phyloP scores from a whole-genome alignment of 2,113 vertebrate species.

The Albula goreensis region DNA sequence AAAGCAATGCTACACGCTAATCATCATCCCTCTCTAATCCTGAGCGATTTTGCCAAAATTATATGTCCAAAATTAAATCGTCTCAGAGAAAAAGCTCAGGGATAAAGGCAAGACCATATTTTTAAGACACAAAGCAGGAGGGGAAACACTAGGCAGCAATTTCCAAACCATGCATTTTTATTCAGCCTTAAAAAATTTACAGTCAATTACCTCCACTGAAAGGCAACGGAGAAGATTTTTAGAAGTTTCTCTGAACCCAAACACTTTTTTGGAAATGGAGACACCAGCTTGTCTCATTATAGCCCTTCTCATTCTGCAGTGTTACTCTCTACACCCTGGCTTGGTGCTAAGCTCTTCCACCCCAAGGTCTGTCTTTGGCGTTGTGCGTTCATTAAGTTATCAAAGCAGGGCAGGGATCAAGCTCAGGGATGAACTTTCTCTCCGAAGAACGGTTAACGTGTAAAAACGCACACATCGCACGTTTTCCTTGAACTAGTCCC shows the following conservation, averaged over 20 bases:
- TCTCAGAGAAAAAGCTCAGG: conserved; percentile 15
- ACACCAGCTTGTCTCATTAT: neutral
- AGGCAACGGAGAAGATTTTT: neutral
- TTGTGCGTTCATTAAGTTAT: neutral
- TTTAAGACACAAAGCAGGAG: conserved; percentile 25
- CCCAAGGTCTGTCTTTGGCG: neutral
- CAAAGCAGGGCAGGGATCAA: conserved; percentile 11
- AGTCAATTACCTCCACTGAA: conserved; percentile 27
- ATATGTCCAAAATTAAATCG: conserved; percentile 27
- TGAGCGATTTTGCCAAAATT: conserved; percentile 32
- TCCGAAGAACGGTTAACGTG: neutral
- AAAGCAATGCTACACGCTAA: conserved; percentile 25
- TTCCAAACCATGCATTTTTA: conserved; percentile 24
- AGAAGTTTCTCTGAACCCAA: neutral
- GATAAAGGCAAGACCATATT: conserved; percentile 8
- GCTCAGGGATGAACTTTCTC: neutral
- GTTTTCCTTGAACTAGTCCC: neutral
- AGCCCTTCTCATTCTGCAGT: neutral
- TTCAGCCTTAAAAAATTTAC: conserved; percentile 41
- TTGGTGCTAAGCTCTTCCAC: neutral
- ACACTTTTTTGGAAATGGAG: neutral
- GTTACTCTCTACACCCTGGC: neutral
- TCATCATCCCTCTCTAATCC: conserved; percentile 24
- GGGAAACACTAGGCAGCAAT: conserved; percentile 2
- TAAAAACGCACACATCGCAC: neutral